Conservation (phyloP, 2,797 vertebrate genomes). For the Macroramphosus scolopax region DNA sequence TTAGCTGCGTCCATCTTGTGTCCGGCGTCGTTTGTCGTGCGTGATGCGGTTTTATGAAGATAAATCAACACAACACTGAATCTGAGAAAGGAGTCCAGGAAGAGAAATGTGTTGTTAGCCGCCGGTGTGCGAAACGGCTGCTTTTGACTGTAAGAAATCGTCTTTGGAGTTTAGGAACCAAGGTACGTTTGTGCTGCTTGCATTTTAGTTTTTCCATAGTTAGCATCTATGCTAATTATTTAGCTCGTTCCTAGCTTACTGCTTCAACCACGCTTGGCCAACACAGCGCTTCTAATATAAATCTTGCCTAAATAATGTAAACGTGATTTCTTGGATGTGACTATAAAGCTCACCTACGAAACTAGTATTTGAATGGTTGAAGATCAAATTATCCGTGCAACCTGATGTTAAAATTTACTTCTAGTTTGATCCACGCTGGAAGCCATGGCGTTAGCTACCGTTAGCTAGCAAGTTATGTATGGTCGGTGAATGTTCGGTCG, state of each 20-base stretch:
- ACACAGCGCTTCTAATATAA: too few species aligned
- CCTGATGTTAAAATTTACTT: too few species aligned
- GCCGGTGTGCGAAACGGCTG: not conserved
- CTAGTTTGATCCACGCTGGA: too few species aligned
- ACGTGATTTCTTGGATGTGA: too few species aligned
- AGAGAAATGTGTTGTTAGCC: constrained; percentile 55
- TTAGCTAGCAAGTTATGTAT: accelerated
- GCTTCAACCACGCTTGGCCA: constrained; percentile 29
- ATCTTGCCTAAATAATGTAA: too few species aligned
- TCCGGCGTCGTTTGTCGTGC: constrained; percentile 44
- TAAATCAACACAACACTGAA: constrained; percentile 8
- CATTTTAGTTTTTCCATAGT: not conserved
- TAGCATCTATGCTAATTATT: constrained; percentile 40
- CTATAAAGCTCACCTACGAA: too few species aligned
- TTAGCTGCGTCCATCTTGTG: constrained; percentile 52
- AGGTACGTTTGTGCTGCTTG: constrained; percentile 11
- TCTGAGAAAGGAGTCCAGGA: not conserved
- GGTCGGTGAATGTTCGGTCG: not conserved
- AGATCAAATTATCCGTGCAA: too few species aligned
- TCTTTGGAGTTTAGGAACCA: constrained; percentile 35
- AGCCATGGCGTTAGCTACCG: too few species aligned
- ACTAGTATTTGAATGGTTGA: too few species aligned
- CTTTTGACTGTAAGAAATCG: constrained; percentile 8
- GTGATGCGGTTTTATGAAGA: constrained; percentile 36
- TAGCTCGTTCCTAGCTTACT: constrained; percentile 23